phyloP scores from a whole-genome alignment of 2,113 vertebrate genomes.

The Oceanodroma tethys region DNA sequence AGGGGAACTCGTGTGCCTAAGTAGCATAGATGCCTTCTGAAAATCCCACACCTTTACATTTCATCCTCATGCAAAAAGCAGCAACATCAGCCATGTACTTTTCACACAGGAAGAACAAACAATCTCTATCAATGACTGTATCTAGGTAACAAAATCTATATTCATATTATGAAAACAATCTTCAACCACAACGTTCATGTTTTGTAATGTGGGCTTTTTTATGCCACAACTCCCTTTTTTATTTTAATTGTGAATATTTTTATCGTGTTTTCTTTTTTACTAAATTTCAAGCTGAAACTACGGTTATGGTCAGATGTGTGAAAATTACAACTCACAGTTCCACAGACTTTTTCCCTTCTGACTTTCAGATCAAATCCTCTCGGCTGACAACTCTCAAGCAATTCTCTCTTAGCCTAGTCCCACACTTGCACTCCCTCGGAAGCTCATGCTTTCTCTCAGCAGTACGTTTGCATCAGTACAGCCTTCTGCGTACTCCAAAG shows the following conservation, averaged over 20 bases:
- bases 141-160: constrained; percentile 9
- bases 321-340: not conserved
- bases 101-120: not conserved
- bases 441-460: not conserved
- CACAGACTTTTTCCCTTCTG: not conserved
- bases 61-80: not conserved
- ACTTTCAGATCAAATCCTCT: not conserved
- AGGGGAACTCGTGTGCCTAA: not conserved
- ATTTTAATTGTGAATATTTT: not conserved
- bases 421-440: not conserved
- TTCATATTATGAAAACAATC: not conserved
- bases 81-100: not conserved
- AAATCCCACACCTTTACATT: not conserved
- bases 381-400: not conserved
- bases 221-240: not conserved
- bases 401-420: not conserved
- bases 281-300: not conserved
- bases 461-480: not conserved
- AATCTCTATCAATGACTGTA: not conserved
- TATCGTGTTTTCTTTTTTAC: not conserved
- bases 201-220: not conserved
- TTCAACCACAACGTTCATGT: not conserved
- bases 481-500: not conserved
- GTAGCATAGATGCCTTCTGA: not conserved
- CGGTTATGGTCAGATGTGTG: not conserved